Evolutionary conservation across 2,113 vertebrate genomes (phyloP), one percentile per base, ranked within the genome.

Genomic region (Terrapene triunguis): DNA sequence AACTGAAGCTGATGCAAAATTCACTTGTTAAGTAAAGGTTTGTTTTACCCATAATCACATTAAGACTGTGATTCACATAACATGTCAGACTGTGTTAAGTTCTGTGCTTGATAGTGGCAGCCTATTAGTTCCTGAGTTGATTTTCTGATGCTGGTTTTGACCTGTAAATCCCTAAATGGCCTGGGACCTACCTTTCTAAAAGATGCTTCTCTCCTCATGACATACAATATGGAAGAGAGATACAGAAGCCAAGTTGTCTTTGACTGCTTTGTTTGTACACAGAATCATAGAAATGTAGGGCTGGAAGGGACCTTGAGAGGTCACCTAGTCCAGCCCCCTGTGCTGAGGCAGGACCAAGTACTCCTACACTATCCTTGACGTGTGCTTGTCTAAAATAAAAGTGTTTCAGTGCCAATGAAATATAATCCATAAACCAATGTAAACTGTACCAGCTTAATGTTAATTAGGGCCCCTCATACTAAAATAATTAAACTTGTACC

Each of bases 401-500:
- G 3, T 81, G 53, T 82, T 88, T 87, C 84, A 65, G 16, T 38
- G 51, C 47, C 92, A 96, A 87, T 29, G 87, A 0, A 62, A 24
- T 79, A 54, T 32, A 91, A 69, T 38, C 57, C 44, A 38, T 86
- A 17, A 51, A 24, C 7, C 13, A 82, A 35, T 51, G 80, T 24
- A 82, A 84, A 59, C 90, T 59, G 14, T 88, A 21, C 12, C 53
- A 78, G 1, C 14, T 55, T 48, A 80, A 74, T 10, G 84, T 84
- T 86, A 87, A 91, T 94, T 82, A 7, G 21, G 19, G 57, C 62
- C 78, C 92, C 65, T 92, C 76, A 88, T 29, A 57, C 55, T 89
- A 57, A 3, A 87, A 90, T n/a, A 89, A 42, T 32, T 96, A 10
- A 69, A 24, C 80, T 94, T 89, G 95, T 79, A 98, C 99, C 98